Conservation (phyloP, 2,113 vertebrate species). For the Macroglossus sobrinus region DNA sequence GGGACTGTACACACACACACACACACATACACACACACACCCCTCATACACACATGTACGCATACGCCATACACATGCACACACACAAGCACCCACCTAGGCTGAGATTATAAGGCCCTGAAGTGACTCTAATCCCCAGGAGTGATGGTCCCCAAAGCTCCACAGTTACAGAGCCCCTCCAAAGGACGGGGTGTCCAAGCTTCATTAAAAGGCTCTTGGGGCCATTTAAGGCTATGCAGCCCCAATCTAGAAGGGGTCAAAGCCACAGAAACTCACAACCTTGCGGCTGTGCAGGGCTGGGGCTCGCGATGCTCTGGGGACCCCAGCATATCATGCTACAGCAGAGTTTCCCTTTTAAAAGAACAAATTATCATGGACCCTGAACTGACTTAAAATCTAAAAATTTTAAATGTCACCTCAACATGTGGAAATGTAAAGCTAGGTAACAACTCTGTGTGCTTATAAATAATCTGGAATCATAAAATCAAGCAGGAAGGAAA, state of each 20-base stretch:
- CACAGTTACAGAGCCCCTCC: too few relatives aligned
- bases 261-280: not conserved
- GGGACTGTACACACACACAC: not conserved
- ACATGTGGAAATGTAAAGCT: not conserved
- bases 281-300: too few relatives aligned
- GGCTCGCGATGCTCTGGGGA: not conserved
- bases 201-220: not conserved
- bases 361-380: not conserved
- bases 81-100: not conserved
- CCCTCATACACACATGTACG: not conserved
- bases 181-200: not conserved
- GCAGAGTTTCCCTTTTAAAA: not conserved
- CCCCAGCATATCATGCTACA: not conserved
- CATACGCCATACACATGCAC: not conserved
- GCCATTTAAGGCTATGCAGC: not conserved
- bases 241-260: not conserved
- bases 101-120: not conserved
- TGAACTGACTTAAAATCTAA: not conserved
- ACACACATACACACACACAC: fast-evolving
- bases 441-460: not conserved
- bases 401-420: not conserved
- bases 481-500: not conserved
- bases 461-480: not conserved
- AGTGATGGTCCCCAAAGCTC: not conserved
- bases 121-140: not conserved